phyloP scores from a whole-genome alignment of 2,888 invertebrate species.

The Morpho helenor region DNA sequence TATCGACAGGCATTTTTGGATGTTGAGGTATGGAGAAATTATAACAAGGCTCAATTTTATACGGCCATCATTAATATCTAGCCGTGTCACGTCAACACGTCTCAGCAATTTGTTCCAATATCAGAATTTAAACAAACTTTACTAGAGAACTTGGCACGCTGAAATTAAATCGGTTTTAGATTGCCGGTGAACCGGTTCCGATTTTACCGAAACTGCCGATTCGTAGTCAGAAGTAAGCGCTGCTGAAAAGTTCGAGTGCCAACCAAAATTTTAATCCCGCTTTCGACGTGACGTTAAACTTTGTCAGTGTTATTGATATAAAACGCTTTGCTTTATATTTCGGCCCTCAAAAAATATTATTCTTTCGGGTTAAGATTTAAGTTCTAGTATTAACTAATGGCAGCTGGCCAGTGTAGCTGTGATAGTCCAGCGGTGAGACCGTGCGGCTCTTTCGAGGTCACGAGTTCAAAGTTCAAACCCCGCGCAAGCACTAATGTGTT shows the following conservation, averaged over 20 bases:
- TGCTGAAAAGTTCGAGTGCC: conserved; percentile 48
- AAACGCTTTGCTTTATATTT: not conserved
- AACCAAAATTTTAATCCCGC: conserved; percentile 54
- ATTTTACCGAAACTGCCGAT: conserved; percentile 58
- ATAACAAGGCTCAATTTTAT: conserved; percentile 48
- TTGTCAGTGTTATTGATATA: conserved; percentile 1
- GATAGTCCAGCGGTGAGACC: too few relatives aligned
- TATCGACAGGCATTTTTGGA: too few relatives aligned
- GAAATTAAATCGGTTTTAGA: conserved; percentile 76
- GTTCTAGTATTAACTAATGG: too few relatives aligned
- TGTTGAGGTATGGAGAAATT: conserved; percentile 35
- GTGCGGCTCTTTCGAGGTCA: too few relatives aligned
- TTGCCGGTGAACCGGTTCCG: conserved; percentile 64
- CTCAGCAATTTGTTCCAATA: conserved; percentile 73
- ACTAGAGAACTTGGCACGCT: conserved; percentile 65
- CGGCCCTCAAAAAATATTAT: not conserved
- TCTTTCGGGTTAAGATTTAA: too few relatives aligned
- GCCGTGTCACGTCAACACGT: conserved; percentile 57
- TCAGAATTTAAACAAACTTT: conserved; percentile 70
- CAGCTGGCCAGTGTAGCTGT: too few relatives aligned
- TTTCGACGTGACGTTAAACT: conserved; percentile 30
- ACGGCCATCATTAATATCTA: conserved; percentile 68
- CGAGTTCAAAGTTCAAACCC: too few relatives aligned
- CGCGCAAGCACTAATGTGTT: too few relatives aligned
- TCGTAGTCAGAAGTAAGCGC: conserved; percentile 64